Evolutionary conservation across 2,113 vertebrate genomes (phyloP), one percentile per base, ranked within the genome.

Genomic region (Sardina pilchardus): DNA sequence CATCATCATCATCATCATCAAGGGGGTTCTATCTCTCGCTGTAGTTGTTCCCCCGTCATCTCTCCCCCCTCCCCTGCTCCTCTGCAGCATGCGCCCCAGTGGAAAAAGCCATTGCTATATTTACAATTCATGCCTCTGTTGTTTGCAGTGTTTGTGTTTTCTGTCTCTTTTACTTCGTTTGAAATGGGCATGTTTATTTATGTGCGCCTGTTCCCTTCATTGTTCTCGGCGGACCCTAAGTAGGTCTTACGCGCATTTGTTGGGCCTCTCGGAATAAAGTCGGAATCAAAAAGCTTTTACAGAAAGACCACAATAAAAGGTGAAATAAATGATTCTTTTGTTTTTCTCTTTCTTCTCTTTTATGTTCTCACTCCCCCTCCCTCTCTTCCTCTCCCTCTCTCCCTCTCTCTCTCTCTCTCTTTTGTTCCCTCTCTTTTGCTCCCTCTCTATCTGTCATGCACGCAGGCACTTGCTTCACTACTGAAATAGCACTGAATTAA

Each of bases 41-140:
- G 19, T 53, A 47, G 9, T 0, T 21, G 26, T n/a, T 59, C 17
- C 16, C 5, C 53, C 24, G 53, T 59, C 24, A 59, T 59, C 1
- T 59, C 24, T 59, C 17, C 24, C 17, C 17, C 24, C 17, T 6
- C 24, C 53, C 53, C 24, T 59, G 21, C 59, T 67, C 1, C 8
- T 67, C 59, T 67, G 24, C 59, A 26, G 21, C 26, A 19, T 30
- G 24, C 47, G 71, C 26, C 63, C 63, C n/a, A 30, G 24, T 10
- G 63, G 9, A 30, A 71, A 34, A 14, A 34, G 30, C 1, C 26
- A 26, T 30, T 34, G 63, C 63, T 71, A 26, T 26, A 14, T 26
- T 71, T 71, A 71, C 63, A 71, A 10, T 26, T 30, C 63, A 71
- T 71, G 63, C n/a, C 63, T 71, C 63, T 67, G 10, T 67, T 67